Evolutionary conservation across 2,113 vertebrate genomes (phyloP).

Genomic region (Bubo scandiacus): DNA sequence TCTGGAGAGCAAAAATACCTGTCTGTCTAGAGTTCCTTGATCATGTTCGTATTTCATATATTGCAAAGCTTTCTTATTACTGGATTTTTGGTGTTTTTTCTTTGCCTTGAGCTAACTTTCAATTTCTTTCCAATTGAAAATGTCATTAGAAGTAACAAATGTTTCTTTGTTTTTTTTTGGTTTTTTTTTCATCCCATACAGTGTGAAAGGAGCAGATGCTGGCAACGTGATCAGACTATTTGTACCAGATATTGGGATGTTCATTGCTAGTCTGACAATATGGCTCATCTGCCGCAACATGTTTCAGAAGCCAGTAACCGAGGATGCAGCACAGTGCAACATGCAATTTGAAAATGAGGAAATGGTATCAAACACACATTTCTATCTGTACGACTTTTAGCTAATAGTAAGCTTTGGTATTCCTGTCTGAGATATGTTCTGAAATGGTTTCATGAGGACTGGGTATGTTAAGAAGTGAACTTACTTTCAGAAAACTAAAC

Average conservation of each 20-base stretch:
- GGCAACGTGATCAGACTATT: slow-evolving; percentile 95
- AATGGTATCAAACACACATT: slow-evolving; percentile 76
- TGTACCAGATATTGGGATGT: slow-evolving; percentile 95
- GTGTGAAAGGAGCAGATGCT: slow-evolving; percentile 91
- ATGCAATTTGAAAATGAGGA: slow-evolving; percentile 89
- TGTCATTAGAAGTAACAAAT: slow-evolving; percentile 16
- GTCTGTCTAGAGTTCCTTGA: neutral
- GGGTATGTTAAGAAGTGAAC: neutral
- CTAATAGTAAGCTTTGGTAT: neutral
- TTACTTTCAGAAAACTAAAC: neutral
- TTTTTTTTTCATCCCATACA: slow-evolving; percentile 57
- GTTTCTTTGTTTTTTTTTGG: neutral
- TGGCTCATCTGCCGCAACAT: slow-evolving; percentile 94
- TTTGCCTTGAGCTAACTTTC: neutral
- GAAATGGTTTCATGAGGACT: neutral
- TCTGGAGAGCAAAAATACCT: neutral
- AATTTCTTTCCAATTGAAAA: slow-evolving; percentile 4
- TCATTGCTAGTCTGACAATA: slow-evolving; percentile 85
- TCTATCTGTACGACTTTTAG: neutral
- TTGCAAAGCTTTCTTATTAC: neutral
- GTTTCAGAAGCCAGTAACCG: slow-evolving; percentile 82
- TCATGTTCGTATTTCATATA: neutral
- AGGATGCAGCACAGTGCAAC: slow-evolving; percentile 89
- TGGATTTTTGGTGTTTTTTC: neutral
- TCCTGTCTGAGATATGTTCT: neutral